A percentile compares a stretch with the other conserved stretches of the same genome.
Conservation (phyloP, 2,888 invertebrate genomes). For the Drepanosiphum platanoidis region DNA sequence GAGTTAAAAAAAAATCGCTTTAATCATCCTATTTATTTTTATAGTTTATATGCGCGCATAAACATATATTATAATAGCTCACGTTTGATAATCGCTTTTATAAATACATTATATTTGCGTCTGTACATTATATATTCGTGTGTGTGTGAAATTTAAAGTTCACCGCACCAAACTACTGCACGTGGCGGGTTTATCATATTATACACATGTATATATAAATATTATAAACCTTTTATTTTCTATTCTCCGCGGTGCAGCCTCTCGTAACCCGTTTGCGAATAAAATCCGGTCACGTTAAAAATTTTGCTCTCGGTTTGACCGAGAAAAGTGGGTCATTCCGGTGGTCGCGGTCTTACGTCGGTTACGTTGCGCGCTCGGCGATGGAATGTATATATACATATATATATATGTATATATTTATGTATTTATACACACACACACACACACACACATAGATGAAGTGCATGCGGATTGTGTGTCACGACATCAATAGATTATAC, state of each 20-base stretch:
- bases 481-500: background rate
- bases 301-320: slow-evolving; percentile 27
- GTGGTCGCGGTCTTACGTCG: background rate
- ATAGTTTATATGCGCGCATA: too few relatives aligned
- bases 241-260: background rate
- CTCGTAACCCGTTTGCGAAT: background rate
- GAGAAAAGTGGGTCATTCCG: slow-evolving; percentile 45
- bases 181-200: too few relatives aligned
- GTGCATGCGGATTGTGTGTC: background rate
- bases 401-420: background rate
- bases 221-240: background rate
- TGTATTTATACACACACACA: background rate
- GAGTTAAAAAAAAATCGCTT: too few relatives aligned
- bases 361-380: slow-evolving; percentile 9
- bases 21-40: too few relatives aligned
- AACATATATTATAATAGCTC: too few relatives aligned
- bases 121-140: too few relatives aligned
- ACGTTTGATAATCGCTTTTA: too few relatives aligned
- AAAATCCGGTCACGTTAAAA: slow-evolving; percentile 7
- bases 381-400: background rate
- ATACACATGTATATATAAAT: too few relatives aligned
- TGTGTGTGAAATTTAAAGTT: too few relatives aligned
- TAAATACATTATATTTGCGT: too few relatives aligned
- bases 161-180: too few relatives aligned
- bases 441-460: background rate